phyloP scores from a whole-genome alignment of 2,113 vertebrate species.

The Malaclemys terrapin region DNA sequence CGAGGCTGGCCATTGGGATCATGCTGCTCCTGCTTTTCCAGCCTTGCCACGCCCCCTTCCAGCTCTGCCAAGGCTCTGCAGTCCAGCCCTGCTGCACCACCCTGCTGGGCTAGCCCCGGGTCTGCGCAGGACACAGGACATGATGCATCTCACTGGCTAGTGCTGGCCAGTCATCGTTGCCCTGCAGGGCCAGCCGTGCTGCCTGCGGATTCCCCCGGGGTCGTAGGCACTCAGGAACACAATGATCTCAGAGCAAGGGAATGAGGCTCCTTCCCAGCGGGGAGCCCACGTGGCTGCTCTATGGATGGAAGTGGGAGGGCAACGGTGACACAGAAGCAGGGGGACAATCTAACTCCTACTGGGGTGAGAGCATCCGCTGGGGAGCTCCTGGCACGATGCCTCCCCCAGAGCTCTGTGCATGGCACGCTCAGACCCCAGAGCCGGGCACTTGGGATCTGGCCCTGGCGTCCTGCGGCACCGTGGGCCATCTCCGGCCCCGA shows the following conservation, averaged over 20 bases:
- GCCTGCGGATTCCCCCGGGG: too few relatives aligned
- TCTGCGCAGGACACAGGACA: not conserved
- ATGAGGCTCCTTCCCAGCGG: too few relatives aligned
- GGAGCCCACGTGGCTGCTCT: too few relatives aligned
- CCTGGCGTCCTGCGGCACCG: not conserved
- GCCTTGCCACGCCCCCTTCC: not conserved
- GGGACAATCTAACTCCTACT: not conserved
- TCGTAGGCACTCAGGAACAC: not conserved
- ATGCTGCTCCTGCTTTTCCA: rapidly evolving
- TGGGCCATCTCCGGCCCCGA: not conserved
- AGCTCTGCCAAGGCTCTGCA: too few relatives aligned
- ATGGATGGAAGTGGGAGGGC: too few relatives aligned
- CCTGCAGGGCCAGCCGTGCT: not conserved
- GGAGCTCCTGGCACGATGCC: not conserved
- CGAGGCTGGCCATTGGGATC: not conserved
- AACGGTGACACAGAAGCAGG: not conserved
- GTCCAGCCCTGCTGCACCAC: too few relatives aligned
- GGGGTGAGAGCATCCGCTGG: too few relatives aligned
- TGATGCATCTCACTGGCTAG: not conserved
- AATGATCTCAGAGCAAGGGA: not conserved
- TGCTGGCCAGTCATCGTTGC: too few relatives aligned
- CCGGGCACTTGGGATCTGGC: not conserved
- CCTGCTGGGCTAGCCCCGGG: too few relatives aligned
- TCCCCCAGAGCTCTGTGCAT: not conserved
- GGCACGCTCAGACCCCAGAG: not conserved